Conservation (phyloP, 2,113 vertebrate species). For the Hemicordylus capensis region DNA sequence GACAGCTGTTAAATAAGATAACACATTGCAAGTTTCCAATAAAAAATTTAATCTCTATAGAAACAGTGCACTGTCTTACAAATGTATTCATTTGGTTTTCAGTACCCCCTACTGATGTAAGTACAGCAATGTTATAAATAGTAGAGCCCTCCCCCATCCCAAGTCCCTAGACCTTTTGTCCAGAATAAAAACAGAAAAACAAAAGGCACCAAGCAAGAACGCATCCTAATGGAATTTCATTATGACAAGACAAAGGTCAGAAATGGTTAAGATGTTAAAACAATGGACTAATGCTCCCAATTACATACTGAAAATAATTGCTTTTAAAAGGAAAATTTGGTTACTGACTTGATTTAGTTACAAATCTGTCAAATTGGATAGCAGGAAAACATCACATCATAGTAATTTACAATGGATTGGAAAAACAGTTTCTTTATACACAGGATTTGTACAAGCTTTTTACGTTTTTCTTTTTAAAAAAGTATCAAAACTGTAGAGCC, state of each 20-base stretch:
- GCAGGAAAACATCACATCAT: constrained; percentile 47
- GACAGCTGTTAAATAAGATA: not conserved
- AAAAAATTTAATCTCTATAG: constrained; percentile 79
- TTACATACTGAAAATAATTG: constrained; percentile 63
- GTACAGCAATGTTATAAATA: constrained; percentile 62
- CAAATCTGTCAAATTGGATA: constrained; percentile 66
- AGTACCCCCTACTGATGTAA: constrained; percentile 51
- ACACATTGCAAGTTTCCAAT: constrained; percentile 50
- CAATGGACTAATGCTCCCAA: constrained; percentile 57
- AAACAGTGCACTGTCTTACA: constrained; percentile 80
- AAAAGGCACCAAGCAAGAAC: constrained; percentile 69
- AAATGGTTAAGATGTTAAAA: constrained; percentile 63
- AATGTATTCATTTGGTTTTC: constrained; percentile 78
- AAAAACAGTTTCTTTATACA: constrained; percentile 61
- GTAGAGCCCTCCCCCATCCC: constrained; percentile 36
- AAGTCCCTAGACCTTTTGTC: constrained; percentile 49
- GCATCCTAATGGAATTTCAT: constrained; percentile 58
- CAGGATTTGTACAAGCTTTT: constrained; percentile 66
- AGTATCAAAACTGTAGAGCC: constrained; percentile 82
- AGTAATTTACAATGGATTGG: constrained; percentile 62
- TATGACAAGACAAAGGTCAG: constrained; percentile 68
- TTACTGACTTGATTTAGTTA: constrained; percentile 63
- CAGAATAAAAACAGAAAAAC: constrained; percentile 58
- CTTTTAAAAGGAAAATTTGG: constrained; percentile 60
- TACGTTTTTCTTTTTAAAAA: constrained; percentile 73